These are phyloP conservation scores for Diplodus sargus DNA, from an alignment of 2,797 vertebrate genomes.

Conservation along the genomic window DNA sequence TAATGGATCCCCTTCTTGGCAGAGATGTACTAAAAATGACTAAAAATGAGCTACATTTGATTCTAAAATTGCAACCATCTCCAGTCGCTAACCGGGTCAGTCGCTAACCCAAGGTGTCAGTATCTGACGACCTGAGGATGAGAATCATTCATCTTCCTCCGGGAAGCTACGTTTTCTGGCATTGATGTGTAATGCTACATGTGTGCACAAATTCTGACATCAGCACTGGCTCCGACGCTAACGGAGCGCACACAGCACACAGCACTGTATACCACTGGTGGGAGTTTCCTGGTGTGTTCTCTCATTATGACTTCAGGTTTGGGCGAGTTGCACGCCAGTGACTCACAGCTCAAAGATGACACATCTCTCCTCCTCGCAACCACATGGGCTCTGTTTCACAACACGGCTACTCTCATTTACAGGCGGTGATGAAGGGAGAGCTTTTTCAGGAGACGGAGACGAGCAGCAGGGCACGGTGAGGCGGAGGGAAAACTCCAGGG, in stretches of 20 bases:
- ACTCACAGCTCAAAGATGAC: slow-evolving; percentile 62
- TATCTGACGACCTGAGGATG: too few species aligned
- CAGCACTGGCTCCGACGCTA: neutral
- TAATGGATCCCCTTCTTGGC: too few species aligned
- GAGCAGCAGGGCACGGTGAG: neutral
- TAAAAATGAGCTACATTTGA: neutral
- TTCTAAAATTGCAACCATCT: neutral
- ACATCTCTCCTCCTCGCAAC: slow-evolving; percentile 62
- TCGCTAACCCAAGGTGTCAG: too few species aligned
- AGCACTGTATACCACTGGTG: neutral
- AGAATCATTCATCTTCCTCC: too few species aligned
- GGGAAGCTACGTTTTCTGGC: too few species aligned
- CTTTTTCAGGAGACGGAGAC: slow-evolving; percentile 25
- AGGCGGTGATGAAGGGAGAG: slow-evolving; percentile 36
- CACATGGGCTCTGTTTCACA: slow-evolving; percentile 47
- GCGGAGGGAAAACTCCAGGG: neutral
- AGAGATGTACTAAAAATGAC: neutral
- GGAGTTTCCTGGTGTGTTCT: slow-evolving; percentile 15
- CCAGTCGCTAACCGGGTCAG: too few species aligned
- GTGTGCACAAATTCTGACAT: too few species aligned
- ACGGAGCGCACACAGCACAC: neutral
- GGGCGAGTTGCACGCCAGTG: slow-evolving; percentile 34
- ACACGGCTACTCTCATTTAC: slow-evolving; percentile 31
- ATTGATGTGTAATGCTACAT: neutral
- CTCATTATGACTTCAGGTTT: slow-evolving; percentile 38